phyloP scores from a whole-genome alignment of 2,113 vertebrate species.

The Pantherophis guttatus region DNA sequence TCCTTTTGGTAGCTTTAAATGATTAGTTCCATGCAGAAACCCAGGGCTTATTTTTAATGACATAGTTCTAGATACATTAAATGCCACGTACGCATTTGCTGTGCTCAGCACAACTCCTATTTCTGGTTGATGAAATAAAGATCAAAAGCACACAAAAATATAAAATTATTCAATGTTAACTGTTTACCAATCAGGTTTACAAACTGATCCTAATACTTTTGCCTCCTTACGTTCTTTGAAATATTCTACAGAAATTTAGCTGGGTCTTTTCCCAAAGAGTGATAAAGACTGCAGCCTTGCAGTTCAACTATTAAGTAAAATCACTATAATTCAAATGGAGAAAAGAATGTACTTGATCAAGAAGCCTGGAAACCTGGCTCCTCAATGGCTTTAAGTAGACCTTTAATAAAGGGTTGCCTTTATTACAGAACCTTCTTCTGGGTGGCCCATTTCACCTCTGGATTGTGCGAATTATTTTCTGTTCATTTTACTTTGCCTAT shows the following conservation, averaged over 20 bases:
- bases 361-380: background rate
- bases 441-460: background rate
- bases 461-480: background rate
- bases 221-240: background rate
- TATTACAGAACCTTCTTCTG: background rate
- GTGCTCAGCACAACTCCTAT: background rate
- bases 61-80: background rate
- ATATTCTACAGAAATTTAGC: background rate
- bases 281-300: background rate
- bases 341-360: background rate
- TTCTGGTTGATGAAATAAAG: conserved; percentile 1
- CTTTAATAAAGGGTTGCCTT: background rate
- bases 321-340: background rate
- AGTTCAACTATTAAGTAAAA: background rate
- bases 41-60: background rate
- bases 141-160: background rate
- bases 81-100: conserved; percentile 7
- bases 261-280: background rate
- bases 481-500: conserved; percentile 26
- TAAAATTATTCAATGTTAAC: background rate
- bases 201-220: background rate
- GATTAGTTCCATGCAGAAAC: background rate
- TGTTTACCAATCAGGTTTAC: background rate
- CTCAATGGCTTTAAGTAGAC: background rate
- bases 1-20: conserved; percentile 8